Conservation (phyloP, 2,113 vertebrate species). For the Pimephales promelas region DNA sequence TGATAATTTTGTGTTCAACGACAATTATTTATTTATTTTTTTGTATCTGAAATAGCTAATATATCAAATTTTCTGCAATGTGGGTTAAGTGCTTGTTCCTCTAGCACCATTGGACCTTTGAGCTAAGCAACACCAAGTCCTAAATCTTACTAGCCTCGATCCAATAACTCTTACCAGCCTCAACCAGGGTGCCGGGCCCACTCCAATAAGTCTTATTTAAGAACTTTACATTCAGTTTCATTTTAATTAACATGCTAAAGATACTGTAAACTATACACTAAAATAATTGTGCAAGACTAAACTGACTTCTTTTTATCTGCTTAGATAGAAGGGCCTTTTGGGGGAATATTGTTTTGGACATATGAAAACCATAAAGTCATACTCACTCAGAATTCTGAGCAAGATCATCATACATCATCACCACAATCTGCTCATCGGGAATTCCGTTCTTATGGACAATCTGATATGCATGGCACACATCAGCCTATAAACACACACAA, state of each 20-base stretch:
- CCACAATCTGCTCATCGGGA: conserved; percentile 93
- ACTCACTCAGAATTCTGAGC: conserved; percentile 86
- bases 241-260: not conserved
- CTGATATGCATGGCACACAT: conserved; percentile 95
- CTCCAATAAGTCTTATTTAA: not conserved
- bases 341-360: not conserved
- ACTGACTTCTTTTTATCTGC: not conserved
- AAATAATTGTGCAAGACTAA: not conserved
- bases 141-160: not conserved
- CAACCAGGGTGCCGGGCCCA: not conserved
- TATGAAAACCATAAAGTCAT: not conserved
- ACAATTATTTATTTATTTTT: too few species aligned
- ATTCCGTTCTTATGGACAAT: conserved; percentile 92
- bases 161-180: not conserved
- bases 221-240: not conserved
- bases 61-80: not conserved
- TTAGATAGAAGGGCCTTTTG: too few species aligned
- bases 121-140: not conserved
- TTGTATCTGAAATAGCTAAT: not conserved
- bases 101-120: not conserved
- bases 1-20: not conserved
- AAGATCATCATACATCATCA: conserved; percentile 99
- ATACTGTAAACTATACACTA: not conserved
- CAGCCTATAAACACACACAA: conserved; percentile 78
- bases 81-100: not conserved